Conservation (phyloP, 1,140 invertebrate genomes). For the Periplaneta americana region DNA sequence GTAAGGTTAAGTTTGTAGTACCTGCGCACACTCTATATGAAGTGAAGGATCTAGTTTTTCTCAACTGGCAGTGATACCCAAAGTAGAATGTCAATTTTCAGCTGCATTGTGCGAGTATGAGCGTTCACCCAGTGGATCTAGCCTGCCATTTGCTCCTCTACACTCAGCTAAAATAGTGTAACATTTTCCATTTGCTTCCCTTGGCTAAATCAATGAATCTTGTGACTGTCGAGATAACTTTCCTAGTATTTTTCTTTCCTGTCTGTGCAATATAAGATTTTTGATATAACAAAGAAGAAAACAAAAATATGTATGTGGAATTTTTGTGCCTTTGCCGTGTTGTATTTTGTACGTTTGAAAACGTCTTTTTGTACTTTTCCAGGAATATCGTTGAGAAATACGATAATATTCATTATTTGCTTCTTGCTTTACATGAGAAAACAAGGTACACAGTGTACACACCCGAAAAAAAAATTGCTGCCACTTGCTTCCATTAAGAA, state of each 20-base stretch:
- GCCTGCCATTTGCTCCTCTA: neutral
- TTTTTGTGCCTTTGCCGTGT: slow-evolving; percentile 13
- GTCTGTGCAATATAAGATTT: neutral
- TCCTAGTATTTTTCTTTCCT: neutral
- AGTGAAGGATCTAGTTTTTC: neutral
- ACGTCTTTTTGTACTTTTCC: slow-evolving; percentile 13
- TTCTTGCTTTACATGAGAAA: neutral
- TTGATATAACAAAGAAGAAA: neutral
- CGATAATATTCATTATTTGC: neutral
- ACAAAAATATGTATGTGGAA: slow-evolving; percentile 6
- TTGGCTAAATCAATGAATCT: neutral
- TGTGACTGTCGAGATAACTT: neutral
- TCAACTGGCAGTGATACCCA: neutral
- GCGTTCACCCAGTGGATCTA: neutral
- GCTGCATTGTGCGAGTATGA: neutral
- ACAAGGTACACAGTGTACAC: neutral
- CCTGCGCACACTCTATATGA: too few relatives aligned
- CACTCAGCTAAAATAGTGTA: neutral
- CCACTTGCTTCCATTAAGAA: neutral
- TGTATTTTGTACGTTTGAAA: slow-evolving; percentile 14
- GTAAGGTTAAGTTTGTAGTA: too few relatives aligned
- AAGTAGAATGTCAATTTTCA: neutral
- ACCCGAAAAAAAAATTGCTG: neutral
- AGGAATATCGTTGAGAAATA: slow-evolving; percentile 1
- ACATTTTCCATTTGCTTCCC: neutral